Conservation (phyloP, 2,113 vertebrate genomes). For the Mus musculus region DNA sequence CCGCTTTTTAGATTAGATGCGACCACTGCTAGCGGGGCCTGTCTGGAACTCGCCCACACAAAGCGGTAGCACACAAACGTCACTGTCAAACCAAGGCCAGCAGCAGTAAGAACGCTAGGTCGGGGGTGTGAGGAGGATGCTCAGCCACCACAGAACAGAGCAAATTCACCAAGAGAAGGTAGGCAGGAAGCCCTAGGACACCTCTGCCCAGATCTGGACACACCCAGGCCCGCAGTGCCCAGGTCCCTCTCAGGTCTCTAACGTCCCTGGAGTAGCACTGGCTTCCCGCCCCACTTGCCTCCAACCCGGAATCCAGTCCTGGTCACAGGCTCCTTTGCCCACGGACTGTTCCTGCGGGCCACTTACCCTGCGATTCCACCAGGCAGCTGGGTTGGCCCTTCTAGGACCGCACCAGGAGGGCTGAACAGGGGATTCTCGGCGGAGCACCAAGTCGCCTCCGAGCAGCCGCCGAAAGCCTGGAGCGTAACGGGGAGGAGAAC, state of each 20-base stretch:
- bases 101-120: background rate
- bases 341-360: background rate
- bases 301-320: background rate
- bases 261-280: background rate
- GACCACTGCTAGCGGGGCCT: background rate
- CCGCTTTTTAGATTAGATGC: background rate
- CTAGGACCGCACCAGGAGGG: rapidly evolving
- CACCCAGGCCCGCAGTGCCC: background rate
- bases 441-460: background rate
- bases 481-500: background rate
- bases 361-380: constrained; percentile 55
- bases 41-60: constrained; percentile 21
- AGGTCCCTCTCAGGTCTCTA: background rate
- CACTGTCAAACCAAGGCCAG: background rate
- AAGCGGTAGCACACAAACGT: constrained; percentile 31
- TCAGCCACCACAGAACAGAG: background rate
- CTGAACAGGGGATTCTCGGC: background rate
- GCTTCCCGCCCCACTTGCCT: background rate
- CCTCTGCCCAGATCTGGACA: background rate
- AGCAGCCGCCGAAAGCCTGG: background rate
- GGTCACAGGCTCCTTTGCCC: background rate
- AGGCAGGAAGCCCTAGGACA: background rate
- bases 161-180: background rate
- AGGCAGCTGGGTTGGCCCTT: background rate
- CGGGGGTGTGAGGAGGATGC: background rate